These are phyloP conservation scores for Ctenochaetus hawaiiensis DNA, from an alignment of 2,797 vertebrate species.

Conservation along the genomic window DNA sequence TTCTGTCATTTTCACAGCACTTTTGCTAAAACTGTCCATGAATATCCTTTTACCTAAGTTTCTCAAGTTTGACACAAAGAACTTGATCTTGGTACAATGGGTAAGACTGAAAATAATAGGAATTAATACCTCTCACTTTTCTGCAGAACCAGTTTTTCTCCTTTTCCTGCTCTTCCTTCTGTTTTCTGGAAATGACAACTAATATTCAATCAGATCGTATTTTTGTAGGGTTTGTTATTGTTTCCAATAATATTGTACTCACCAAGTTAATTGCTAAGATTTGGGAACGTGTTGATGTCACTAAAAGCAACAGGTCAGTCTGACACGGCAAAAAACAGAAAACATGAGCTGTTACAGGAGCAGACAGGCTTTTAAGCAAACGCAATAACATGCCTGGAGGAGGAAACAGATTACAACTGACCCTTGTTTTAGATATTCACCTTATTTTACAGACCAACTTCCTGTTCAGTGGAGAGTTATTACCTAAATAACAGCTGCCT, in stretches of 20 bases:
- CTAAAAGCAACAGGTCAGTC: background rate
- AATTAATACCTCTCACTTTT: background rate
- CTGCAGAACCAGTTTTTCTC: background rate
- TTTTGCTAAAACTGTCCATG: background rate
- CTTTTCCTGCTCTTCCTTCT: background rate
- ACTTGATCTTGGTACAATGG: background rate
- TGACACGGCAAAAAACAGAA: background rate
- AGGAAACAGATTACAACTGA: background rate
- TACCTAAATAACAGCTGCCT: background rate
- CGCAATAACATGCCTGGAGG: background rate
- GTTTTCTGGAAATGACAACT: background rate
- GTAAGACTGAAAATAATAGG: background rate
- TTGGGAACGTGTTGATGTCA: slow-evolving; percentile 8
- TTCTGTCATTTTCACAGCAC: too few species aligned
- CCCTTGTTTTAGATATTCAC: too few species aligned
- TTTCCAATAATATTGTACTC: background rate
- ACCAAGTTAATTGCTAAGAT: slow-evolving; percentile 7
- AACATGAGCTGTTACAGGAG: background rate
- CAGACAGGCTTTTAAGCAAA: background rate
- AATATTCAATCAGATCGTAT: accelerated
- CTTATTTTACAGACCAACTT: background rate
- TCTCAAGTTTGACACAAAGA: background rate
- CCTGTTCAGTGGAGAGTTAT: background rate
- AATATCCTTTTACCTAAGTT: background rate
- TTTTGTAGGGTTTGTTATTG: background rate